phyloP scores from a whole-genome alignment of 2,888 invertebrate genomes.

The Scaptomyza tumidula region DNA sequence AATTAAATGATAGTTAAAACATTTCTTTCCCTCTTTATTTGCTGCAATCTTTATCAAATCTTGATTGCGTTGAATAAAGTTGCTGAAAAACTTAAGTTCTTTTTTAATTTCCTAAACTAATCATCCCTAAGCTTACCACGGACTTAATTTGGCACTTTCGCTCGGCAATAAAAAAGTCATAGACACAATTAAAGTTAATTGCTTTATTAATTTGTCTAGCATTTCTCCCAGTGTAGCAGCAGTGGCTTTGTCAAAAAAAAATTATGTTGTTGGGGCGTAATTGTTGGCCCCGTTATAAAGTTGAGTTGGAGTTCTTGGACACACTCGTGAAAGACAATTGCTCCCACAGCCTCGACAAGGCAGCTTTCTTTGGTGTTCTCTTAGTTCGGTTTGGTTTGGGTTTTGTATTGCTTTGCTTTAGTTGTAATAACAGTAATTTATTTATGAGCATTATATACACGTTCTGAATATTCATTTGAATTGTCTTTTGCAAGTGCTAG shows the following conservation, averaged over 20 bases:
- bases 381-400: constrained; percentile 40
- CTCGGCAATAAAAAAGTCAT: constrained; percentile 11
- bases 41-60: constrained; percentile 19
- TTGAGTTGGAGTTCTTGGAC: constrained; percentile 56
- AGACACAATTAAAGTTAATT: constrained; percentile 48
- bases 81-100: constrained; percentile 30
- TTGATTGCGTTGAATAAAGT: constrained; percentile 34
- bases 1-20: constrained; percentile 13
- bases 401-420: constrained; percentile 10
- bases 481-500: constrained; percentile 35
- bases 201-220: constrained; percentile 60
- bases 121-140: constrained; percentile 29
- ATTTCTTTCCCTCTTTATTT: neutral
- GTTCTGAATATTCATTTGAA: constrained; percentile 50
- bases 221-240: constrained; percentile 56
- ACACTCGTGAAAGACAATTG: constrained; percentile 69
- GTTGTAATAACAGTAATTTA: constrained; percentile 67
- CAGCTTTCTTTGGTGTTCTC: constrained; percentile 61
- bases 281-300: constrained; percentile 70
- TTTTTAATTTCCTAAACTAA: constrained; percentile 55
- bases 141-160: constrained; percentile 64
- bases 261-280: constrained; percentile 74
- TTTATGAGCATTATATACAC: constrained; percentile 58
- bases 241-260: constrained; percentile 31
- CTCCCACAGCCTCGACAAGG: constrained; percentile 68